phyloP scores from a whole-genome alignment of 2,888 invertebrate genomes.

The Himalopsyche tibetana region DNA sequence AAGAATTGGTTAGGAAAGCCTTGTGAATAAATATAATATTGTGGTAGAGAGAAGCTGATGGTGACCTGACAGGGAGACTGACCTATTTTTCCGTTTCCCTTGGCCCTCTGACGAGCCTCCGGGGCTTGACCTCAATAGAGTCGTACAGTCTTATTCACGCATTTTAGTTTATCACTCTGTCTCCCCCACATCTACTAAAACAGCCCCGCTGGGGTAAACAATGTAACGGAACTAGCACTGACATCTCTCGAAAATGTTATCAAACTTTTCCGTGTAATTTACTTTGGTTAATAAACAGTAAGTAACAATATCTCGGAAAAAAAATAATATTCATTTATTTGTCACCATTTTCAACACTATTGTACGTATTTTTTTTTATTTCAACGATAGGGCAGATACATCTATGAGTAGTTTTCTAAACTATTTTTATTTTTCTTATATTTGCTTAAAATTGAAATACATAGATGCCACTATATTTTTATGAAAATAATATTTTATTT shows the following conservation, averaged over 20 bases:
- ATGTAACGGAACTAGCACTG: not conserved
- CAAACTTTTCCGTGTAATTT: not conserved
- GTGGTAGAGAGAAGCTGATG: not conserved
- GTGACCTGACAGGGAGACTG: constrained; percentile 29
- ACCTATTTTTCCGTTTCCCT: constrained; percentile 38
- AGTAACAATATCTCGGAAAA: not conserved
- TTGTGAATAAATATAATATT: constrained; percentile 32
- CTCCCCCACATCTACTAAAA: not conserved
- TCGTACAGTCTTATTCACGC: constrained; percentile 7
- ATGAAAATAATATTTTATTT: not conserved
- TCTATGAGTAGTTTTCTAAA: not conserved
- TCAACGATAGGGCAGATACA: not conserved
- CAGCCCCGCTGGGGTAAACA: not conserved
- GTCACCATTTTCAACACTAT: not conserved
- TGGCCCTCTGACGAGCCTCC: constrained; percentile 35
- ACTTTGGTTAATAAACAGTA: too few species aligned
- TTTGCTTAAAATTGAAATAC: not conserved
- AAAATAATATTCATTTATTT: not conserved
- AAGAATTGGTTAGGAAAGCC: constrained; percentile 19
- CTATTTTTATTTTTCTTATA: not conserved
- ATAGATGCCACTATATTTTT: not conserved
- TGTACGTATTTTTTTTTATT: not conserved
- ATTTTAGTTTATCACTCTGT: not conserved
- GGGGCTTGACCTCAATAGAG: not conserved
- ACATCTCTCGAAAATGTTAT: not conserved